Base-by-base conservation (phyloP, 2,888 invertebrate genomes). In the Thymelicus lineola region DNA sequence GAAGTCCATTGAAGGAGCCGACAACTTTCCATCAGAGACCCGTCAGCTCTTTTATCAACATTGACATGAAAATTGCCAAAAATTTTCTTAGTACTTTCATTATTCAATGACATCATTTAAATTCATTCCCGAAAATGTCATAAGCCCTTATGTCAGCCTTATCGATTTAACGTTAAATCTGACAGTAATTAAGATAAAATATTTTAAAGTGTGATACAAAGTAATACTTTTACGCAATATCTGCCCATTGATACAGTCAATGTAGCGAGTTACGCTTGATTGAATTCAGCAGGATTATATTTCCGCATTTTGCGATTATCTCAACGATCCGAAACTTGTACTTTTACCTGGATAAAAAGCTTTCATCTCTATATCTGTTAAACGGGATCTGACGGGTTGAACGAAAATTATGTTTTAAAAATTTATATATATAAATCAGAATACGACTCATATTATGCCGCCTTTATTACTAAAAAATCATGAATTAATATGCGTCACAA, bases 171-270 rank as follows among this genome's bases (percentile, higher is more conserved):
- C 12, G 50, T 9, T 50, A 36, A 35, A 36, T 63, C 15, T 63
- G 48, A 36, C 35, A 36, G n/a, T 36, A 63, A 50, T 50, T 50
- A 17, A 63, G 48, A 10, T 63, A 15, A 15, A 10, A 35, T 63
- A 42, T 42, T 61, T 61, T 46, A 45, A 61, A 20, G 46, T 28
- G 45, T 45, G 5, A 45, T 9, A 61, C 46, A 61, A 61, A 45
- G 28, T 14, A 61, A 46, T 42, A 42, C 12, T 42, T 38, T 42
- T 10, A 12, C 42, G 42, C 42, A 42, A 42, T 38, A 38, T 50
- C 17, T 15, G 17, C 15, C 15, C 9, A 50, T 17, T 17, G 48
- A 15, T 50, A 50, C 48, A 17, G 50, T 20, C 48, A 53, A 46
- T 63, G 46, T 48, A 12, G 15, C 15, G 63, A 50, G 15, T 63